Conservation (phyloP, 2,113 vertebrate genomes). For the Oreochromis tanganicae region DNA sequence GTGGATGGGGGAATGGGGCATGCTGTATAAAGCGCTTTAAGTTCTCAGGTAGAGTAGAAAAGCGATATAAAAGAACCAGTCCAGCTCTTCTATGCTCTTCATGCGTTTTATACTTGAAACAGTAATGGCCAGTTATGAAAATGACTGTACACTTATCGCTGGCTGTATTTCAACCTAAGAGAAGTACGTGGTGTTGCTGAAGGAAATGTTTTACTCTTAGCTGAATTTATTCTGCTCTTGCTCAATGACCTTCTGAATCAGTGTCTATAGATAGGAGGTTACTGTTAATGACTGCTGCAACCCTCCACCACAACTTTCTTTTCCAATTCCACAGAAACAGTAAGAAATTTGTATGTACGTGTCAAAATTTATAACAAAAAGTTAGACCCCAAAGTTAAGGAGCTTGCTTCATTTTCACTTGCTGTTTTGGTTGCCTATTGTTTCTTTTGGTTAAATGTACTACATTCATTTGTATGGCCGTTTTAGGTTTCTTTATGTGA, state of each 20-base stretch:
- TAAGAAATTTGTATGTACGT: background rate
- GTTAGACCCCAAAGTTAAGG: background rate
- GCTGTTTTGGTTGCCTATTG: background rate
- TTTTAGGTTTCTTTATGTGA: background rate
- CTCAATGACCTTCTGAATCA: background rate
- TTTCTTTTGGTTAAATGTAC: background rate
- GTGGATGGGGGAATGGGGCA: background rate
- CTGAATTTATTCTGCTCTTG: background rate
- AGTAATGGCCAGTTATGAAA: background rate
- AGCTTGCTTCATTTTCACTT: background rate
- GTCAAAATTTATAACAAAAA: background rate
- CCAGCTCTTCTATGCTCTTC: background rate
- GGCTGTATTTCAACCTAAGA: background rate
- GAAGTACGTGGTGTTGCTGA: background rate
- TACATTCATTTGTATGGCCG: fast-evolving
- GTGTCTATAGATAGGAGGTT: background rate
- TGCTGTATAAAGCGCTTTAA: background rate
- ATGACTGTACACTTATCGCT: background rate
- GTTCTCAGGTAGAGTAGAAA: background rate
- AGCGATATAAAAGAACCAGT: background rate
- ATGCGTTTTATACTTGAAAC: background rate
- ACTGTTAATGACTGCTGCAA: background rate
- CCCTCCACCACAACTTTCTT: background rate
- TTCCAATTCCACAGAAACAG: background rate
- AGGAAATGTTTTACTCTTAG: background rate